Conservation (phyloP, 2,797 vertebrate genomes). For the Enteromius trimaculatus region DNA sequence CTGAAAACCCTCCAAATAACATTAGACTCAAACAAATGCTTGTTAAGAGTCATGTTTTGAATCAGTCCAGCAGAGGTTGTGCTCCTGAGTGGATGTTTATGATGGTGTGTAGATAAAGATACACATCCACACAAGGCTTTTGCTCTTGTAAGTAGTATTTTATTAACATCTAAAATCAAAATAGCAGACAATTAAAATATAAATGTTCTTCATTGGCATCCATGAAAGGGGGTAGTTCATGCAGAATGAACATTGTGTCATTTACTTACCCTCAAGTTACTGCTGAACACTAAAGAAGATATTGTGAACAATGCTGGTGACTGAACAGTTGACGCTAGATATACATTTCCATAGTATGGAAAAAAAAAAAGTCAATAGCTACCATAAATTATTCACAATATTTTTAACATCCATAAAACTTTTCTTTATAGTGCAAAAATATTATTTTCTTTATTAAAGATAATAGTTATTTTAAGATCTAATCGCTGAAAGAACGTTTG, state of each 20-base stretch:
- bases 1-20: background rate
- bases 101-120: background rate
- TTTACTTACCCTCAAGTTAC: background rate
- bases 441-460: background rate
- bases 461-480: background rate
- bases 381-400: background rate
- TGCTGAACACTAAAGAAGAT: background rate
- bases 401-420: background rate
- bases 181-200: background rate
- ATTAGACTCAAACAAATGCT: background rate
- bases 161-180: background rate
- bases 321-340: background rate
- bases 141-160: background rate
- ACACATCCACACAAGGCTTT: background rate
- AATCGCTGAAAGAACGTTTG: background rate
- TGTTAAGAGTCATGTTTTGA: background rate
- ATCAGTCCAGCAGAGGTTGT: background rate
- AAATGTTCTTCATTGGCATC: background rate
- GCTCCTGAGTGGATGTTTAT: background rate
- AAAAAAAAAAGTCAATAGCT: background rate
- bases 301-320: background rate
- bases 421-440: background rate
- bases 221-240: background rate
- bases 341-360: background rate
- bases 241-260: background rate